These are phyloP conservation scores for Diploscapter pachys DNA, from an alignment of 1,140 invertebrate species.

Conservation along the genomic window DNA sequence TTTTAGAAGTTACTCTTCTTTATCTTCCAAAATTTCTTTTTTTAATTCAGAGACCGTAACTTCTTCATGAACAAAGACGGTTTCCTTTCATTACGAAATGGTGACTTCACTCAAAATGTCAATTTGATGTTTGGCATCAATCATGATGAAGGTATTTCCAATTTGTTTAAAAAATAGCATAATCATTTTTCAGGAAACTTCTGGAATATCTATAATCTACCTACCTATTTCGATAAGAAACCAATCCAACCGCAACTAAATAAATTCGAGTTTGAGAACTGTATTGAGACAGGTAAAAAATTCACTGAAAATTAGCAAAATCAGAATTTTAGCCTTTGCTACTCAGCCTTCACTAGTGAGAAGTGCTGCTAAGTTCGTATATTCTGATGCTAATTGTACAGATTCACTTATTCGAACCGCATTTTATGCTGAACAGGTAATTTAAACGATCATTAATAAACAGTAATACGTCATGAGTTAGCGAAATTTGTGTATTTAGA, in stretches of 20 bases:
- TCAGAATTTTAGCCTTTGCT: slow-evolving; percentile 23
- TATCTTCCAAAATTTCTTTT: background rate
- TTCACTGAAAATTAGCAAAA: too few relatives aligned
- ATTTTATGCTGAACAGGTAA: slow-evolving; percentile 51
- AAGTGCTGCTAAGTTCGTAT: slow-evolving; percentile 53
- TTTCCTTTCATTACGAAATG: slow-evolving; percentile 48
- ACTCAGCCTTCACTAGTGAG: slow-evolving; percentile 48
- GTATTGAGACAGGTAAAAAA: slow-evolving; percentile 35
- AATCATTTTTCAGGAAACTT: slow-evolving; percentile 45
- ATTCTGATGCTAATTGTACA: slow-evolving; percentile 46
- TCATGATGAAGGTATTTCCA: slow-evolving; percentile 49
- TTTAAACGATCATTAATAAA: slow-evolving; percentile 23
- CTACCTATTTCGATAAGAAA: slow-evolving; percentile 52
- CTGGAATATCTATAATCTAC: slow-evolving; percentile 58
- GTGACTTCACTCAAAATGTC: slow-evolving; percentile 47
- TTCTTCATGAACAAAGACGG: slow-evolving; percentile 56
- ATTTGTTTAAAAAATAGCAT: background rate
- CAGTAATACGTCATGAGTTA: slow-evolving; percentile 14
- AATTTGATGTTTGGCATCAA: slow-evolving; percentile 59
- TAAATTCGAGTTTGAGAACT: slow-evolving; percentile 52
- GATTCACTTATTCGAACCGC: slow-evolving; percentile 37
- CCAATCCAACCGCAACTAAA: slow-evolving; percentile 45
- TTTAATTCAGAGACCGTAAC: slow-evolving; percentile 42
- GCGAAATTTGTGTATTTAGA: slow-evolving; percentile 18
- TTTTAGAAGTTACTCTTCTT: slow-evolving; percentile 1